Evolutionary conservation across 2,888 invertebrate genomes (phyloP).

Genomic region (Conchocele bisecta): DNA sequence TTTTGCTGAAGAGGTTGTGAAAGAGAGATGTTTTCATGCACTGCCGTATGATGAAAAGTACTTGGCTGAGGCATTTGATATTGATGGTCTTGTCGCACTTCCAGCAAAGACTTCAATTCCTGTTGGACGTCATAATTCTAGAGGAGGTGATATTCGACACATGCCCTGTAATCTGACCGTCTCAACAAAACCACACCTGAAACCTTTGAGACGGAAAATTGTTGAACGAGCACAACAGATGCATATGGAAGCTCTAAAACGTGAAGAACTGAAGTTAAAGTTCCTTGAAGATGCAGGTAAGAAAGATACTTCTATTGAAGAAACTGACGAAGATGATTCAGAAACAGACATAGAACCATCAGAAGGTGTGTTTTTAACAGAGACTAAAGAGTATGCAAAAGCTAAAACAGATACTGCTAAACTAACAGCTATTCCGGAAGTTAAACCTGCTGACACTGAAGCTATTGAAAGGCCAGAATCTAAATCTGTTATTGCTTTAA

Average conservation of each 20-base stretch:
- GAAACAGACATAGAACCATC: slow-evolving; percentile 16
- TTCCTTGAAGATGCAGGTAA: slow-evolving; percentile 15
- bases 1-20: slow-evolving; percentile 80
- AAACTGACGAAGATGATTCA: slow-evolving; percentile 17
- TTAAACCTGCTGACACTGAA: slow-evolving; percentile 14
- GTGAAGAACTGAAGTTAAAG: slow-evolving; percentile 52
- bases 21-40: slow-evolving; percentile 77
- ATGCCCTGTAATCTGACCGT: slow-evolving; percentile 76
- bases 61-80: slow-evolving; percentile 74
- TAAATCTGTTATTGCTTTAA: slow-evolving; percentile 9
- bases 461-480: not conserved
- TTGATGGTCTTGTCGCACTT: slow-evolving; percentile 65
- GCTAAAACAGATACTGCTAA: not conserved
- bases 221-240: slow-evolving; percentile 70
- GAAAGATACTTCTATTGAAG: slow-evolving; percentile 26
- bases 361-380: slow-evolving; percentile 61
- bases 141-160: slow-evolving; percentile 71
- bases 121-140: slow-evolving; percentile 71
- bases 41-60: slow-evolving; percentile 80
- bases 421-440: not conserved
- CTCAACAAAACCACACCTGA: slow-evolving; percentile 66
- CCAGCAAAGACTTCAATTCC: slow-evolving; percentile 61
- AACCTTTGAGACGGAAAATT: slow-evolving; percentile 71
- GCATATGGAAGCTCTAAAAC: slow-evolving; percentile 69
- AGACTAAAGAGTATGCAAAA: slow-evolving; percentile 39